Evolutionary conservation across 1,140 invertebrate species (phyloP).

Genomic region (Drosophila yakuba): DNA sequence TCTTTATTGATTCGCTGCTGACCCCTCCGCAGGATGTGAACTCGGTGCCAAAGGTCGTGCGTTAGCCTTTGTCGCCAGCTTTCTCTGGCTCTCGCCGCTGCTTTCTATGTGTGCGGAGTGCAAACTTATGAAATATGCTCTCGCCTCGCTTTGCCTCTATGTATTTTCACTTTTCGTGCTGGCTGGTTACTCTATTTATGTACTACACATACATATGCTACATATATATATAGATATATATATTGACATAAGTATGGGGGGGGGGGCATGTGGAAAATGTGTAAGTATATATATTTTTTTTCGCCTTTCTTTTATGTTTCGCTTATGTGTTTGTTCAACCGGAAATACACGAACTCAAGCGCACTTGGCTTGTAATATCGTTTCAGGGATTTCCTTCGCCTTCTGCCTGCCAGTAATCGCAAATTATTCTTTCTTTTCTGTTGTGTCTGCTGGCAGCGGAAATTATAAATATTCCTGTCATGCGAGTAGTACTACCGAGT

Average conservation of each 20-base stretch:
- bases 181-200: conserved; percentile 36
- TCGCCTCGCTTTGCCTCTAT: conserved; percentile 43
- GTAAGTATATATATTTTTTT: conserved; percentile 22
- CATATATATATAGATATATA: conserved; percentile 46
- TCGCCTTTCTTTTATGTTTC: conserved; percentile 78
- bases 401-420: conserved; percentile 74
- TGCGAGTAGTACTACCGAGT: conserved; percentile 45
- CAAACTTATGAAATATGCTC: conserved; percentile 81
- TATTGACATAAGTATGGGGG: conserved; percentile 38
- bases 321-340: conserved; percentile 84
- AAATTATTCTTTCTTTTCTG: conserved; percentile 67
- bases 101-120: conserved; percentile 45
- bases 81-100: conserved; percentile 58
- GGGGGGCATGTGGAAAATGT: conserved; percentile 15
- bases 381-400: conserved; percentile 60
- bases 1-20: conserved; percentile 70
- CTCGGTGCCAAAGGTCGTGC: conserved; percentile 78
- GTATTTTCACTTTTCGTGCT: conserved; percentile 80
- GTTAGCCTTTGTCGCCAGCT: conserved; percentile 74
- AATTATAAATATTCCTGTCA: conserved; percentile 81
- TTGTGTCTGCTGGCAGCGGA: conserved; percentile 69
- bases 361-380: conserved; percentile 73
- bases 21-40: conserved; percentile 64
- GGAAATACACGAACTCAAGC: conserved; percentile 83
- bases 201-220: conserved; percentile 15